These are phyloP conservation scores for Scyliorhinus canicula DNA, from an alignment of 2,797 vertebrate genomes.

Conservation along the genomic window DNA sequence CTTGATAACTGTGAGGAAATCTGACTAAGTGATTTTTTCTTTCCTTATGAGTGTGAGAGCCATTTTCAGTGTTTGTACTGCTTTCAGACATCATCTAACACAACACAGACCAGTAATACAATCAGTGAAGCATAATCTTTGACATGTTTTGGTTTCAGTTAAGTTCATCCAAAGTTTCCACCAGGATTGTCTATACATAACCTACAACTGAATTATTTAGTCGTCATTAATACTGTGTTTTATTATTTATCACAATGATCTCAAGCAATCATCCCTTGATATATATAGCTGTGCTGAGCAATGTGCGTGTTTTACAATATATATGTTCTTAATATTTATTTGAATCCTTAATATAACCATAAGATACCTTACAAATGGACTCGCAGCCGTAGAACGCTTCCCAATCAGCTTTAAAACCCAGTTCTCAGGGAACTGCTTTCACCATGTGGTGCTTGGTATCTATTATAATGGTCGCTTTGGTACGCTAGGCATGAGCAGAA, in stretches of 20 bases:
- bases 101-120: neutral
- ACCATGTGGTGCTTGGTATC: slow-evolving; percentile 90
- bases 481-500: slow-evolving; percentile 87
- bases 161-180: neutral
- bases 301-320: neutral
- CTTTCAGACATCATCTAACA: neutral
- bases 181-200: neutral
- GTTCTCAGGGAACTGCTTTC: slow-evolving; percentile 91
- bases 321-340: neutral
- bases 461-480: slow-evolving; percentile 87
- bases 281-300: neutral
- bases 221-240: neutral
- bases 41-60: neutral
- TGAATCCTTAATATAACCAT: slow-evolving; percentile 51
- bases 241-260: neutral
- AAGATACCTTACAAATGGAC: slow-evolving; percentile 92
- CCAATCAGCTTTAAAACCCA: slow-evolving; percentile 98
- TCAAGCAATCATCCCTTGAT: neutral
- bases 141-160: neutral
- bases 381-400: slow-evolving; percentile 84
- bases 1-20: neutral
- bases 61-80: neutral
- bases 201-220: neutral
- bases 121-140: neutral
- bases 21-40: neutral